These are phyloP conservation scores for Micropterix aruncella DNA, from an alignment of 2,888 invertebrate genomes.

Conservation along the genomic window DNA sequence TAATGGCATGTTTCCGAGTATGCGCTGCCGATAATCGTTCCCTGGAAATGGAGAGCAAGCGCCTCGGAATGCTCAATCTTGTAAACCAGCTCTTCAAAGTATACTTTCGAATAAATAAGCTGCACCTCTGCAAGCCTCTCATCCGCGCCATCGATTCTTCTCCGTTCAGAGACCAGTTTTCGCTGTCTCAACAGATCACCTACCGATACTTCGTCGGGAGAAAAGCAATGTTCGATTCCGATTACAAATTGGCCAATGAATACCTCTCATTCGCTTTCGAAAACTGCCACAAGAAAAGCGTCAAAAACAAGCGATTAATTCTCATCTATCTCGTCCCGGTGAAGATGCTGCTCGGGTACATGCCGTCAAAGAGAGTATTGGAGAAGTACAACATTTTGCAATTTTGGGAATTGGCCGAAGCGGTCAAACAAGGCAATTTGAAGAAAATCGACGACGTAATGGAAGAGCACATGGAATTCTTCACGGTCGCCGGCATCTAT, in stretches of 20 bases:
- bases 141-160: conserved; percentile 94
- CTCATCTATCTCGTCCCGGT: conserved; percentile 93
- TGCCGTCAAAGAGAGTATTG: conserved; percentile 73
- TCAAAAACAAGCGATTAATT: conserved; percentile 81
- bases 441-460: conserved; percentile 71
- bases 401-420: conserved; percentile 78
- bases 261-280: conserved; percentile 87
- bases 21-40: conserved; percentile 92
- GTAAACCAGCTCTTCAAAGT: conserved; percentile 94
- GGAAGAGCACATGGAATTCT: conserved; percentile 77
- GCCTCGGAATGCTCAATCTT: conserved; percentile 89
- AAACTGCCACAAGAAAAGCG: conserved; percentile 68
- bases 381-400: conserved; percentile 83
- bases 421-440: conserved; percentile 84
- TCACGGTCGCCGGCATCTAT: conserved; percentile 95
- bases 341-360: conserved; percentile 91
- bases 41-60: conserved; percentile 82
- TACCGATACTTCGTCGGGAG: conserved; percentile 95
- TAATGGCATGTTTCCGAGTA: conserved; percentile 87
- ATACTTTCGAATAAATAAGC: conserved; percentile 83
- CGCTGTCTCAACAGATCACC: conserved; percentile 86
- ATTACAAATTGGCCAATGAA: conserved; percentile 87
- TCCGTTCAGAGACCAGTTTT: conserved; percentile 77
- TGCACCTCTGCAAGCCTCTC: conserved; percentile 84
- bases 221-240: conserved; percentile 97